Evolutionary conservation across 1,140 invertebrate species (phyloP), one percentile per base, ranked within the genome.

Genomic region (Oncopeltus fasciatus): DNA sequence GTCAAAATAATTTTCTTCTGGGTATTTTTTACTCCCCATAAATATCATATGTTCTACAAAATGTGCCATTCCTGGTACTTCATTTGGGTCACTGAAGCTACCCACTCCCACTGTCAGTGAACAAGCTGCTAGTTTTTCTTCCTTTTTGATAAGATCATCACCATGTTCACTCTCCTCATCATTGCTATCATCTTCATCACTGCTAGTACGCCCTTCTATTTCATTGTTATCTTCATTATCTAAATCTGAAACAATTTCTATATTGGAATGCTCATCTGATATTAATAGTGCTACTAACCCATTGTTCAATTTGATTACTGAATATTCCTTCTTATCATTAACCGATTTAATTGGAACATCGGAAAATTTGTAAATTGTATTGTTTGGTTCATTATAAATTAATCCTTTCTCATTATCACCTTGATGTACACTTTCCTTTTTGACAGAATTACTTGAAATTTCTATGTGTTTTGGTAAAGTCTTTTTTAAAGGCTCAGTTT

Each of bases 31-130:
- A 62, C 77, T 81, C 14, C 81, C 81, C 68, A 83, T 75, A 20
- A 95, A 96, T 5, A 97, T 83, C 91, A 96, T 95, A 71, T 97
- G 93, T 72, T 97, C 93, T 53, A 95, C 80, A 74, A 97, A 95
- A 74, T 97, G 93, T 1, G 93, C 91, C 67, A 96, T 70, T 1
- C 94, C 94, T 64, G 86, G 90, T 57, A 94, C 81, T 44, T 87
- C 77, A 46, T 73, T 68, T 0, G 90, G 90, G 70, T 84, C 81
- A 60, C 67, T 68, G 59, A 73, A 73, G 64, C 70, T 72, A 12
- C 72, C 72, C 29, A 86, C 85, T 43, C 82, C 80, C 14, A 89
- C 79, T 61, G 79, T 79, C 2, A 90, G 70, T 8, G 80, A 82
- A 69, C 84, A 85, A 1, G 86, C 86, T 43, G 86, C 85, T 78